phyloP scores from a whole-genome alignment of 1,140 invertebrate genomes.

The Zaprionus ghesquierei region DNA sequence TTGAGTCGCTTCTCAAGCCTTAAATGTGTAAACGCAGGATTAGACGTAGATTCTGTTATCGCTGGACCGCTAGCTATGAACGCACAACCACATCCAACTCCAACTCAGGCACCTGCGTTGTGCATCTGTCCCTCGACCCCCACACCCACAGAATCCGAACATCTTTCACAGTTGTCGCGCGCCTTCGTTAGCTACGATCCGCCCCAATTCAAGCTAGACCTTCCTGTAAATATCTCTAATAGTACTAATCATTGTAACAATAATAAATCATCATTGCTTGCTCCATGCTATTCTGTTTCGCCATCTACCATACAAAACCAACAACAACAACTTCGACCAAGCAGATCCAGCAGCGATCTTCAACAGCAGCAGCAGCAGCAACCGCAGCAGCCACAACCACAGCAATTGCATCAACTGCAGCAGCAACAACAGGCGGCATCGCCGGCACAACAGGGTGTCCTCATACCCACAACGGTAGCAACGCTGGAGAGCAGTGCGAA shows the following conservation, averaged over 20 bases:
- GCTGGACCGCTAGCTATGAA: background rate
- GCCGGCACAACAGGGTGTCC: conserved; percentile 15
- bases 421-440: conserved; percentile 13
- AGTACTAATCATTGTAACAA: conserved; percentile 81
- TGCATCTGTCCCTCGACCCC: conserved; percentile 75
- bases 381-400: background rate
- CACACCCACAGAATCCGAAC: conserved; percentile 70
- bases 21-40: conserved; percentile 19
- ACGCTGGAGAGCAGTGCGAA: conserved; percentile 42
- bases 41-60: background rate
- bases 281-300: conserved; percentile 68
- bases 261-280: conserved; percentile 81
- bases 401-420: background rate
- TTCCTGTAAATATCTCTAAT: conserved; percentile 75
- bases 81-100: background rate
- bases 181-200: conserved; percentile 29
- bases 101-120: conserved; percentile 49
- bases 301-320: conserved; percentile 65
- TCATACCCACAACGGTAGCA: conserved; percentile 53
- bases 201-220: conserved; percentile 50
- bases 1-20: conserved; percentile 25
- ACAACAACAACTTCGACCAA: conserved; percentile 50
- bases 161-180: conserved; percentile 35
- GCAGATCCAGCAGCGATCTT: conserved; percentile 63
- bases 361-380: conserved; percentile 48